phyloP scores from a whole-genome alignment of 2,888 invertebrate genomes.

The Eupithecia dodoneata region DNA sequence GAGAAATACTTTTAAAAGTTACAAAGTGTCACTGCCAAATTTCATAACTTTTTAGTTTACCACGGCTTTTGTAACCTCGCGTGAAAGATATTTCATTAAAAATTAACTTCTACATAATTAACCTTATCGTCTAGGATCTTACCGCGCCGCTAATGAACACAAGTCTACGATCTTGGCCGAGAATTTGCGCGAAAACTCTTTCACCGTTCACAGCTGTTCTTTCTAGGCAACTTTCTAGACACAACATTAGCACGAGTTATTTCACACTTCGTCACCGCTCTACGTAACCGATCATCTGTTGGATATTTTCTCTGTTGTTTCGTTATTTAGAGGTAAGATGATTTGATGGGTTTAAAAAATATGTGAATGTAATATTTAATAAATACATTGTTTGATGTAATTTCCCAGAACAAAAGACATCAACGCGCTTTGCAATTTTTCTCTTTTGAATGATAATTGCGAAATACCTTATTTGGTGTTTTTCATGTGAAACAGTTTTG shows the following conservation, averaged over 20 bases:
- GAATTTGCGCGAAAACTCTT: constrained; percentile 30
- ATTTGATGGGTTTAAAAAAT: neutral
- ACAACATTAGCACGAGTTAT: constrained; percentile 34
- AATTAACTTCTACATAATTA: neutral
- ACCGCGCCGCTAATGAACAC: constrained; percentile 4
- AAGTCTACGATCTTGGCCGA: constrained; percentile 12
- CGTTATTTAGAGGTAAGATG: neutral
- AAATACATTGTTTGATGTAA: constrained; percentile 6
- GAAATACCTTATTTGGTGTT: neutral
- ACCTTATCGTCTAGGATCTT: constrained; percentile 2
- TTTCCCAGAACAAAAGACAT: constrained; percentile 55
- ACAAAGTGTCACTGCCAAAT: neutral
- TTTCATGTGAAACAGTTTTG: neutral
- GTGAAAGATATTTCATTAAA: neutral
- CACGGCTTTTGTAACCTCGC: neutral
- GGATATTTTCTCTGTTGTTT: constrained; percentile 28
- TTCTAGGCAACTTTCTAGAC: constrained; percentile 36
- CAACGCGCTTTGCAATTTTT: constrained; percentile 50
- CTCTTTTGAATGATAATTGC: neutral
- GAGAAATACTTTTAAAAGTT: no score
- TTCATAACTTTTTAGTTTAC: neutral
- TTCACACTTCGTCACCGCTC: constrained; percentile 29
- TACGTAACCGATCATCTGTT: constrained; percentile 43
- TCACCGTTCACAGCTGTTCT: constrained; percentile 31
- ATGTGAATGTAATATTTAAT: neutral